Evolutionary conservation across 2,113 vertebrate species (phyloP).

Genomic region (rabbit (Oryctolagus cuniculus)): DNA sequence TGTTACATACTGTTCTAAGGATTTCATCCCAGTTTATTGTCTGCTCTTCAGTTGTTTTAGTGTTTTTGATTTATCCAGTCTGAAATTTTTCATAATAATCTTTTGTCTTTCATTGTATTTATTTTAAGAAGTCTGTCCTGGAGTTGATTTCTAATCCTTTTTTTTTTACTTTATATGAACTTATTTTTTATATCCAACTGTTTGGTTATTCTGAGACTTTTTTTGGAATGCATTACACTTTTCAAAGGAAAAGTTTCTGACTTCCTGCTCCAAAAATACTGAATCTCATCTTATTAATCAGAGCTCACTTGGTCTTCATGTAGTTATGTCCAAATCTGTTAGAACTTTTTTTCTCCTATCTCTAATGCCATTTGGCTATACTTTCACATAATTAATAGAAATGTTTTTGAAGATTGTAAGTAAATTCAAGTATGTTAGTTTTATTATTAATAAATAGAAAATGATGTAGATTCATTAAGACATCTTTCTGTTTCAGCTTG

Average conservation of each 20-base stretch:
- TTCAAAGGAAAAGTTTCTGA: not conserved
- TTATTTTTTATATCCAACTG: conserved; percentile 24
- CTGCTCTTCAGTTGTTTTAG: conserved; percentile 35
- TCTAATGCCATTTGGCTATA: not conserved
- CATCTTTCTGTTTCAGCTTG: conserved; percentile 90
- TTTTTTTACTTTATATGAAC: conserved; percentile 5
- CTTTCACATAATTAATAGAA: not conserved
- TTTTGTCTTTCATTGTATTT: conserved; percentile 33
- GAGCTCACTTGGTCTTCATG: conserved; percentile 20
- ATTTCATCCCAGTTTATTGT: conserved; percentile 48
- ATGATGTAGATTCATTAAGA: conserved; percentile 58
- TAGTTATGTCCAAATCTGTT: not conserved
- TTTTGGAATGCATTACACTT: conserved; percentile 36
- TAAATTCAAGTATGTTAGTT: conserved; percentile 12
- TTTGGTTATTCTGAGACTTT: conserved; percentile 18
- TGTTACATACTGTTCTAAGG: conserved; percentile 43
- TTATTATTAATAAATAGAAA: conserved; percentile 60
- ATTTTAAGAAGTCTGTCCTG: not conserved
- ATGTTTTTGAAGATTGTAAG: not conserved
- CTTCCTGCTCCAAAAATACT: not conserved
- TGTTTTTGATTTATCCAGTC: conserved; percentile 40
- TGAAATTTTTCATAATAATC: not conserved
- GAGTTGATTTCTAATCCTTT: not conserved
- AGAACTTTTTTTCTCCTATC: not conserved
- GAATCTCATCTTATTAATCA: conserved; percentile 6